Conservation (phyloP, 2,797 vertebrate genomes). For the Sebastes taczanowskii region DNA sequence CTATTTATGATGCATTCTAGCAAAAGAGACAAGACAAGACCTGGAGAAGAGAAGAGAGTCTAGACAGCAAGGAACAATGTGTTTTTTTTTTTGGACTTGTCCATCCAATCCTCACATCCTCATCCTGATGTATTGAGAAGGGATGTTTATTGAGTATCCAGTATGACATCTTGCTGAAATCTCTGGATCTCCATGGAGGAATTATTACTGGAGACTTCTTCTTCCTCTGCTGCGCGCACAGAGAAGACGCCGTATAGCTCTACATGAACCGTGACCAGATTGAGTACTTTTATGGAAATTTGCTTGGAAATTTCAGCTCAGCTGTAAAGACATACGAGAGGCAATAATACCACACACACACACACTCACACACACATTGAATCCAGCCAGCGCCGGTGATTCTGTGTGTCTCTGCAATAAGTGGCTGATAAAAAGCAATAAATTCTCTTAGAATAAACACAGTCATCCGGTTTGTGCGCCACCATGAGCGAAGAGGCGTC, state of each 20-base stretch:
- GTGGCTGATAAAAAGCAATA: slow-evolving; percentile 80
- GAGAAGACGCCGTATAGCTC: slow-evolving; percentile 55
- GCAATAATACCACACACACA: slow-evolving; percentile 70
- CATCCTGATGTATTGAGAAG: slow-evolving; percentile 34
- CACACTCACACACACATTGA: slow-evolving; percentile 4
- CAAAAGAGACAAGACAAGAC: slow-evolving; percentile 6
- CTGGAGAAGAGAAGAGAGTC: slow-evolving; percentile 35
- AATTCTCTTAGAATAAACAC: slow-evolving; percentile 71
- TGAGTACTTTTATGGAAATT: slow-evolving; percentile 72
- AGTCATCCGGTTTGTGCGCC: slow-evolving; percentile 65
- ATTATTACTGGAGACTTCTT: slow-evolving; percentile 58
- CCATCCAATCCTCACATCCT: slow-evolving; percentile 32
- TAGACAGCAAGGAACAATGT: slow-evolving; percentile 40
- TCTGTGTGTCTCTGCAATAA: slow-evolving; percentile 78
- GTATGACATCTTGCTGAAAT: slow-evolving; percentile 43
- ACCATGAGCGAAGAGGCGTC: slow-evolving; percentile 79
- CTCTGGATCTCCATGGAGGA: slow-evolving; percentile 67
- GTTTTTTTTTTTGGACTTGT: slow-evolving; percentile 46
- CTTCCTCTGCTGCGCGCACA: slow-evolving; percentile 31
- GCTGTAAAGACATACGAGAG: slow-evolving; percentile 61
- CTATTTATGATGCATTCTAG: slow-evolving; percentile 58
- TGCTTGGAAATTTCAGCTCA: slow-evolving; percentile 63
- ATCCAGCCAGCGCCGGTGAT: slow-evolving; percentile 61
- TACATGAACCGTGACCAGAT: slow-evolving; percentile 43
- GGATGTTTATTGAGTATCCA: slow-evolving; percentile 49